A percentile compares a stretch with the other conserved stretches of the same genome.
Evolutionary conservation across 1,140 invertebrate species (phyloP).

Genomic region (Hylyphantes graminicola): DNA sequence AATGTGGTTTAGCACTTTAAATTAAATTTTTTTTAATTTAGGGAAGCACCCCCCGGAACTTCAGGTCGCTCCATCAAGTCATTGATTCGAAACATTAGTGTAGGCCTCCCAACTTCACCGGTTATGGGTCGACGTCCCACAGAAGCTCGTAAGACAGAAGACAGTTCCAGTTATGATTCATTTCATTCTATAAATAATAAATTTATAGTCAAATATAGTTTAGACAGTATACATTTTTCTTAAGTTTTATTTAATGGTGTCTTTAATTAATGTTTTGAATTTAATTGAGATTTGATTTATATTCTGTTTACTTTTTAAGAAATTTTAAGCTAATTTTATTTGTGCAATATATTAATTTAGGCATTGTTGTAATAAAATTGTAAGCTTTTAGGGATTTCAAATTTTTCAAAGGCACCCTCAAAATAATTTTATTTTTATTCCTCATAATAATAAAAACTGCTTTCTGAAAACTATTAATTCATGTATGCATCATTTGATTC

Average conservation of each 20-base stretch:
- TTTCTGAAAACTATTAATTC: no score
- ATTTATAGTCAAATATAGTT: neutral
- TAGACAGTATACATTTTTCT: neutral
- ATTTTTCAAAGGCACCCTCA: no score
- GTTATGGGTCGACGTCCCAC: constrained; percentile 77
- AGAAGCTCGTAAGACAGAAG: constrained; percentile 28
- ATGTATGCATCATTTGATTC: no score
- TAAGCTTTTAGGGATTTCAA: no score
- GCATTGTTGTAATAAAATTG: no score
- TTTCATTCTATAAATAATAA: neutral
- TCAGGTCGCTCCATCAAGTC: constrained; percentile 77
- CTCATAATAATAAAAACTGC: no score
- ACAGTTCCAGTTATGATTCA: constrained; percentile 20
- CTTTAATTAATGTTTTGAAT: no score
- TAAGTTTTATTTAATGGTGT: neutral
- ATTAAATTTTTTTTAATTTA: constrained; percentile 55
- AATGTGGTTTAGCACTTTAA: no score
- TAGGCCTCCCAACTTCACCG: constrained; percentile 76
- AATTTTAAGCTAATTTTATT: no score
- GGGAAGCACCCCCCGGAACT: constrained; percentile 70
- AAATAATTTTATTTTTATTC: no score
- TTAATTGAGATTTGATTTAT: neutral
- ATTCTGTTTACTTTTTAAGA: neutral
- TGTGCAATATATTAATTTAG: no score
- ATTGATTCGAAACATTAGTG: constrained; percentile 76